phyloP scores from a whole-genome alignment of 92 coral and sea anemone species.

The Zoanthus solanderi region DNA sequence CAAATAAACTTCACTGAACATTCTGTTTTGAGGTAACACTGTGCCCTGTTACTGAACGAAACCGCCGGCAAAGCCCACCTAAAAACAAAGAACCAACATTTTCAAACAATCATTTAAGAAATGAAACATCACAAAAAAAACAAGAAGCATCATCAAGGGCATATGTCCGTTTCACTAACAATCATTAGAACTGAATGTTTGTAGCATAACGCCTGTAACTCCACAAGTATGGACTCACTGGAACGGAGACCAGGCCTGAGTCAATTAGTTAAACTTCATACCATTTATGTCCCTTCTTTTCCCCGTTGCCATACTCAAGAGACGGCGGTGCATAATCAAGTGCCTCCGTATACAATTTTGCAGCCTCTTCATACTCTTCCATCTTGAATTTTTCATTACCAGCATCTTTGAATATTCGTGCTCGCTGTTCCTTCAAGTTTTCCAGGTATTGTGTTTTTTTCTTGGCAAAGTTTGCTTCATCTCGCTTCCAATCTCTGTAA shows the following conservation, averaged over 20 bases:
- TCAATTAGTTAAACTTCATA: background rate
- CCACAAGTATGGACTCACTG: too few relatives aligned
- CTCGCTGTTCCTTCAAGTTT: slow-evolving; percentile 63
- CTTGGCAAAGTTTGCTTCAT: slow-evolving; percentile 70
- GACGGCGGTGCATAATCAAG: slow-evolving; percentile 81
- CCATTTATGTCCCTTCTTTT: slow-evolving; percentile 69
- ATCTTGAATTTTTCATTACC: slow-evolving; percentile 87
- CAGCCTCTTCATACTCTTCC: slow-evolving; percentile 73
- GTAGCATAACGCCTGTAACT: too few relatives aligned
- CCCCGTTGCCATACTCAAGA: slow-evolving; percentile 54
- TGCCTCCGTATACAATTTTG: slow-evolving; percentile 71
- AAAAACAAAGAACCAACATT: background rate
- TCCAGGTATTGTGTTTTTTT: slow-evolving; percentile 46
- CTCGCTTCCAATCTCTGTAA: slow-evolving; percentile 78
- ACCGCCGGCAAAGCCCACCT: slow-evolving; percentile 97
- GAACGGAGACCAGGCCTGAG: too few relatives aligned
- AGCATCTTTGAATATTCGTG: slow-evolving; percentile 75
- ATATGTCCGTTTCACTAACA: too few relatives aligned
- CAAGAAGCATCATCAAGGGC: too few relatives aligned
- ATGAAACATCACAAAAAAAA: too few relatives aligned
- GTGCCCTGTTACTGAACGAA: slow-evolving; percentile 94
- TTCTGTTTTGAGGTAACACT: slow-evolving; percentile 76
- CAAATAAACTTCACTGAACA: slow-evolving; percentile 30
- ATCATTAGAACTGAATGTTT: too few relatives aligned
- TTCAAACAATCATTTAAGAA: background rate